Evolutionary conservation across 2,797 vertebrate species (phyloP), one percentile per base, ranked within the genome.

Genomic region (Pipistrellus kuhlii): DNA sequence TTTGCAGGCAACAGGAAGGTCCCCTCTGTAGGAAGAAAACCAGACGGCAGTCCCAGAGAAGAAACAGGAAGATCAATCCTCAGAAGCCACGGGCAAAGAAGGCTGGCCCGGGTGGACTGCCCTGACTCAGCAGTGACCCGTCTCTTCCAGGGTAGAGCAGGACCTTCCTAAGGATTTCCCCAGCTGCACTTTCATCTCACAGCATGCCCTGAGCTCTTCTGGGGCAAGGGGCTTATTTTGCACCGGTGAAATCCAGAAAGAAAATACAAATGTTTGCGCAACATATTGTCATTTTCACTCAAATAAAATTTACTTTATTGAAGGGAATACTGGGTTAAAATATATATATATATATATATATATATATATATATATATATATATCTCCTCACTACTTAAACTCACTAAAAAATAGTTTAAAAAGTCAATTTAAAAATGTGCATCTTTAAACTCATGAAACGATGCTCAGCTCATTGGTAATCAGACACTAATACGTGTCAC

Each of bases 301-400:
- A 87, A 85, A 59, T 82, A 48, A 94, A 91, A 95, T 30, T 53
- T 30, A n/a, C 27, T 80, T 32, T 51, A 48, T 17, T 30, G 53
- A 83, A 4, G 20, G 35, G 11, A 78, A 30, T 30, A 25, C 10
- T 41, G 25, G 9, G 14, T 35, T 21, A 64, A 96, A 84, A 38
- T 5, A 38, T 38, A 38, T 38, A 38, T 38, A 38, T 38, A 38
- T 38, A 38, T 38, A 38, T 38, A 38, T 38, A 38, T 38, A 38
- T 38, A 38, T 38, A 38, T 38, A 38, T 38, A 38, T 38, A 38
- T 38, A 38, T 38, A 38, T 38, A 84, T 51, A 51, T 27, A 32
- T 27, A 32, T 38, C 81, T 62, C 72, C 41, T 59, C 71, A 72
- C 25, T 71, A 72, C 21, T 92, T 76, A 59, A 87, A 62, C 51